Evolutionary conservation across 2,797 vertebrate genomes (phyloP).

Genomic region (Melopsittacus undulatus): DNA sequence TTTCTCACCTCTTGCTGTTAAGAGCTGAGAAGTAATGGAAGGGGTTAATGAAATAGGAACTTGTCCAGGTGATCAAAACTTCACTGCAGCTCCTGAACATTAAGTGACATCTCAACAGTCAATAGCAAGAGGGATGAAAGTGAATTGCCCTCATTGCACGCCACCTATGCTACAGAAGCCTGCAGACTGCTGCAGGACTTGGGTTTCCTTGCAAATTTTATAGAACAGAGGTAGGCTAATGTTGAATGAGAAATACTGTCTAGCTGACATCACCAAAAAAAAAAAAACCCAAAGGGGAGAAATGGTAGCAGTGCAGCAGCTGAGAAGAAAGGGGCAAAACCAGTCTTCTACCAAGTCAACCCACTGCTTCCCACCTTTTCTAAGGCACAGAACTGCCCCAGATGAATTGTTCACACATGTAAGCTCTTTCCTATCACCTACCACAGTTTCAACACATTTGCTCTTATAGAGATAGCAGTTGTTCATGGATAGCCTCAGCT

Average conservation of each 20-base stretch:
- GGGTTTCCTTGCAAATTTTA: neutral
- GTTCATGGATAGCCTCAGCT: neutral
- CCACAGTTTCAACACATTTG: neutral
- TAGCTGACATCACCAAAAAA: neutral
- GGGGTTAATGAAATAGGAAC: slow-evolving; percentile 33
- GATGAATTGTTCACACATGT: neutral
- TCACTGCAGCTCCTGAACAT: neutral
- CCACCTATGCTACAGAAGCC: neutral
- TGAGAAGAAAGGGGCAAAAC: neutral
- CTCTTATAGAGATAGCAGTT: neutral
- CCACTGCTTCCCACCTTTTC: neutral
- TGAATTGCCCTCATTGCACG: neutral
- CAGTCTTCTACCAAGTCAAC: neutral
- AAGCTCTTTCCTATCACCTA: neutral
- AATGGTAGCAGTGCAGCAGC: neutral
- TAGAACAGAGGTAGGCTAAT: neutral
- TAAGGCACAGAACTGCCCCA: neutral
- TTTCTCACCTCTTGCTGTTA: neutral
- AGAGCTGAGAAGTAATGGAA: slow-evolving; percentile 13
- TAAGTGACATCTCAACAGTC: neutral
- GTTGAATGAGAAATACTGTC: neutral
- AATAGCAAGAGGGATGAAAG: neutral
- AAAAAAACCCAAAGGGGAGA: neutral
- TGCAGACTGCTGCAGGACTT: neutral
- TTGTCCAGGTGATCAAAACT: neutral